phyloP scores from a whole-genome alignment of 2,113 vertebrate species.

The Merops nubicus region DNA sequence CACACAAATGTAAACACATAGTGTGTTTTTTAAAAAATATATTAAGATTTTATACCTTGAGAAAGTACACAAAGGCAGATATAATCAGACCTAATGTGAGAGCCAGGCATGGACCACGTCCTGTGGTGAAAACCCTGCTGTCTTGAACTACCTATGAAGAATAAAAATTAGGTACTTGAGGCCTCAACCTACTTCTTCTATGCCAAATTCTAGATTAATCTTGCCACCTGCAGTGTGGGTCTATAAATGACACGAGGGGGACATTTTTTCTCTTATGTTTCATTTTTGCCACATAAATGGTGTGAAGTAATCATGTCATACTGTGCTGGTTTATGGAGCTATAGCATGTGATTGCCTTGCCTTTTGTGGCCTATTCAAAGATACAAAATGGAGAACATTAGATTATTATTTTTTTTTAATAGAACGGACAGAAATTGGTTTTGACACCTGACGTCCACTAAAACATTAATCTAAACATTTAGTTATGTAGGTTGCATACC shows the following conservation, averaged over 20 bases:
- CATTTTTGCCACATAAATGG: not conserved
- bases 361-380: not conserved
- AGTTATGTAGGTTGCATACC: not conserved
- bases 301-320: not conserved
- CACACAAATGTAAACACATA: not conserved
- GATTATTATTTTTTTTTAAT: not conserved
- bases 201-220: conserved; percentile 54
- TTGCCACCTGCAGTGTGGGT: not conserved
- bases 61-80: not conserved
- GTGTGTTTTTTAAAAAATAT: not conserved
- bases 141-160: conserved; percentile 18
- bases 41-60: not conserved
- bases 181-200: conserved; percentile 49
- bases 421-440: not conserved
- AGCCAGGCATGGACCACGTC: not conserved
- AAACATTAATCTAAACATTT: not conserved
- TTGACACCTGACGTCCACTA: not conserved
- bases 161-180: conserved; percentile 64
- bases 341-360: not conserved
- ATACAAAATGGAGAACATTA: not conserved
- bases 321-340: not conserved
- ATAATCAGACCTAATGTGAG: not conserved
- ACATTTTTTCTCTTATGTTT: not conserved
- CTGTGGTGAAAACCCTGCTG: conserved; percentile 17
- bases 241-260: not conserved